Percentiles rank a stretch among this genome's conserved stretches.
These are phyloP conservation scores for Emys orbicularis DNA, from an alignment of 2,797 vertebrate genomes.

Conservation along the genomic window DNA sequence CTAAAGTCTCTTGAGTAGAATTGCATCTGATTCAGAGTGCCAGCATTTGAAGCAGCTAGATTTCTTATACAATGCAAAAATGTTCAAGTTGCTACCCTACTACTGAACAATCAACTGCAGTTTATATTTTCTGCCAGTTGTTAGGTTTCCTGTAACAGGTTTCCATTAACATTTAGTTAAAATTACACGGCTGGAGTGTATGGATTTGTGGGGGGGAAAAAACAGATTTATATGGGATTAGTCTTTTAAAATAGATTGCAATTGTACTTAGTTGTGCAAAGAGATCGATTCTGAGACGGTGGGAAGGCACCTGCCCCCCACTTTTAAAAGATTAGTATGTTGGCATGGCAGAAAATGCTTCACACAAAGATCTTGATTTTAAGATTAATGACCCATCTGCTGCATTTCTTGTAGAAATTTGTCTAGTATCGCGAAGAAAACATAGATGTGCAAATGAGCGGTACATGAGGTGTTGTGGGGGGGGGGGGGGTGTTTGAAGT, in stretches of 20 bases:
- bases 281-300: not conserved
- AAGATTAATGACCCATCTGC: not conserved
- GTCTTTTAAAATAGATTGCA: not conserved
- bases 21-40: slow-evolving; percentile 6
- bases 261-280: not conserved
- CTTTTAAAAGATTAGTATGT: not conserved
- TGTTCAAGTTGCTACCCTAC: not conserved
- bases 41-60: not conserved
- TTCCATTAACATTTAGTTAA: not conserved
- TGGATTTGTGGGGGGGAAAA: not conserved
- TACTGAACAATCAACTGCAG: not conserved
- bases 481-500: not conserved
- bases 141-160: not conserved
- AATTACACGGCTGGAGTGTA: not conserved
- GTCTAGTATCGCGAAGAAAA: not conserved
- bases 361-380: not conserved
- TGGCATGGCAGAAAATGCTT: not conserved
- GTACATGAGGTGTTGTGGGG: not conserved
- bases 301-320: not conserved
- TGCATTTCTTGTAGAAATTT: not conserved
- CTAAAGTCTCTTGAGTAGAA: not conserved
- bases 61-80: not conserved
- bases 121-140: not conserved
- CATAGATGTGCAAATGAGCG: not conserved
- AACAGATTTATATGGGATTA: not conserved